Percentiles rank a stretch among this genome's conserved stretches.
phyloP scores from a whole-genome alignment of 1,140 invertebrate genomes.

The Rhopalosiphum maidis region DNA sequence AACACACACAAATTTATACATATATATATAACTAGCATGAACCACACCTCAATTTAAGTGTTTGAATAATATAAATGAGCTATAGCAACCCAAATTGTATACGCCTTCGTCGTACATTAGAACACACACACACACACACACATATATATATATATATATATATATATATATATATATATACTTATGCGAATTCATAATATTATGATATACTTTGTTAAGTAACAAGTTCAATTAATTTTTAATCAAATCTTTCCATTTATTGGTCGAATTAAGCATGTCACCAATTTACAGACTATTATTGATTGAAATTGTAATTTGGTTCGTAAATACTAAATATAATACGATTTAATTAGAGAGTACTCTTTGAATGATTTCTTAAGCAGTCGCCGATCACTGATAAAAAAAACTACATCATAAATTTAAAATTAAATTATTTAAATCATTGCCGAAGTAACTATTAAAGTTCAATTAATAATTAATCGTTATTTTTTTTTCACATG shows the following conservation, averaged over 20 bases:
- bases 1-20: neutral
- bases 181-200: neutral
- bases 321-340: neutral
- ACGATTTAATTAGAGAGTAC: neutral
- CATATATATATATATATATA: neutral
- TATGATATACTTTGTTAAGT: neutral
- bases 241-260: neutral
- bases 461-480: neutral
- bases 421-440: neutral
- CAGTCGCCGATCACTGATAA: neutral
- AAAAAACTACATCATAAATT: neutral
- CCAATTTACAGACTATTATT: neutral
- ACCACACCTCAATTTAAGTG: neutral
- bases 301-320: neutral
- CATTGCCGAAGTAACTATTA: neutral
- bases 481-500: neutral
- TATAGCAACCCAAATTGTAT: neutral
- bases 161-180: neutral
- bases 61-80: slow-evolving; percentile 24
- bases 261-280: neutral
- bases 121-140: neutral
- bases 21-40: neutral
- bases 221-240: neutral
- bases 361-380: neutral
- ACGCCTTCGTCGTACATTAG: neutral